Conservation (phyloP, 1,140 invertebrate species). For the Antheraea mylitta region DNA sequence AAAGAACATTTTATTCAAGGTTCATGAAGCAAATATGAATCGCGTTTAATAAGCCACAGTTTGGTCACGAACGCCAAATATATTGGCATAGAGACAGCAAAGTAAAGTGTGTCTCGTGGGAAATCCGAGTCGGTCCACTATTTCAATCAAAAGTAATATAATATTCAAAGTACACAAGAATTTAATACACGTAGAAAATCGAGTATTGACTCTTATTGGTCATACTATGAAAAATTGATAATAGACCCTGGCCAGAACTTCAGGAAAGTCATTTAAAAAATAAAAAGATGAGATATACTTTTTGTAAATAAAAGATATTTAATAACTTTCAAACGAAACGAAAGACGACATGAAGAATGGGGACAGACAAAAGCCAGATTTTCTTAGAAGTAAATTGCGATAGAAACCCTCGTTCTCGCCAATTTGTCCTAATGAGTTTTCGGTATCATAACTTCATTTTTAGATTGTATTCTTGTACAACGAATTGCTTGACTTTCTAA, state of each 20-base stretch:
- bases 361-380: conserved; percentile 4
- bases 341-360: conserved; percentile 8
- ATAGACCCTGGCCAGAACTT: neutral
- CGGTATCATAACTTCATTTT: neutral
- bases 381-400: conserved; percentile 12
- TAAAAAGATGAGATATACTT: neutral
- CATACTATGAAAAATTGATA: neutral
- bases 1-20: neutral
- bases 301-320: conserved; percentile 2
- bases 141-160: conserved; percentile 10
- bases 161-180: conserved; percentile 8
- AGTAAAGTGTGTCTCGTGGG: neutral
- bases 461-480: neutral
- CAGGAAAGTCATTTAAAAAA: neutral
- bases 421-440: neutral
- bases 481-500: neutral
- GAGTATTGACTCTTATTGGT: neutral
- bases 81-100: neutral
- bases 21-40: conserved; percentile 1
- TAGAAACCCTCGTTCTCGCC: neutral
- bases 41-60: neutral
- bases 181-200: neutral
- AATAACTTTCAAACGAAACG: neutral
- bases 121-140: neutral
- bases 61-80: neutral